These are phyloP conservation scores for Zapus hudsonius DNA, from an alignment of 2,113 vertebrate genomes.

Conservation along the genomic window DNA sequence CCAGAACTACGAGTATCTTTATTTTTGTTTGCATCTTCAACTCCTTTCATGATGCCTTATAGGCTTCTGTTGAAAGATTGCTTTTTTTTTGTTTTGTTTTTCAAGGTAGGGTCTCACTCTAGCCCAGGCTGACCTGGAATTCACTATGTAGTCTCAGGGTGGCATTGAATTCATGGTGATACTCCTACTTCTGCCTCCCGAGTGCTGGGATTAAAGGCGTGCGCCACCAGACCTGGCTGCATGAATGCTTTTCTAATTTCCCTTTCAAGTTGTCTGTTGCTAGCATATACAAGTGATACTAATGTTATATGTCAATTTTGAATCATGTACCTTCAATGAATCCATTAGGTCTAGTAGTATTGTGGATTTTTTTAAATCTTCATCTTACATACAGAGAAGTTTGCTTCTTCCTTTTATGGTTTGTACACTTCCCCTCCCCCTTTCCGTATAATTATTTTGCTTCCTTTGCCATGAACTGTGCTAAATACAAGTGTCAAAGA, in stretches of 20 bases:
- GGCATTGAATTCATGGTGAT: no score
- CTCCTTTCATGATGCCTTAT: background rate
- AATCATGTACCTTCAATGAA: background rate
- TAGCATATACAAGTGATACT: no score
- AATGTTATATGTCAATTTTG: background rate
- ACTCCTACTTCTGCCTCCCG: no score
- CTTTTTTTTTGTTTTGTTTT: no score
- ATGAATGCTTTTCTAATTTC: background rate
- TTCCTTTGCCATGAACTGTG: background rate
- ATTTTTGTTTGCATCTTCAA: background rate
- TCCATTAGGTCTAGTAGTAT: background rate
- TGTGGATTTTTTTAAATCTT: no score
- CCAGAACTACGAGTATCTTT: background rate
- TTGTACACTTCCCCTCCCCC: no score
- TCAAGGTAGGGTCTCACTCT: no score
- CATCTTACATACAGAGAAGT: background rate
- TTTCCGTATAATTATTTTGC: background rate
- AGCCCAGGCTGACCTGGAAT: no score
- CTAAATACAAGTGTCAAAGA: no score
- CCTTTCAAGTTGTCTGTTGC: background rate
- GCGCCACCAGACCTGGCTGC: no score
- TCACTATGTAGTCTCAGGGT: no score
- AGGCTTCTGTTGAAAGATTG: background rate
- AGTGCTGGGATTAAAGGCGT: no score
- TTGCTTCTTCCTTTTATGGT: background rate